Evolutionary conservation across 2,113 vertebrate species (phyloP).

Genomic region (Gobiocypris rarus): DNA sequence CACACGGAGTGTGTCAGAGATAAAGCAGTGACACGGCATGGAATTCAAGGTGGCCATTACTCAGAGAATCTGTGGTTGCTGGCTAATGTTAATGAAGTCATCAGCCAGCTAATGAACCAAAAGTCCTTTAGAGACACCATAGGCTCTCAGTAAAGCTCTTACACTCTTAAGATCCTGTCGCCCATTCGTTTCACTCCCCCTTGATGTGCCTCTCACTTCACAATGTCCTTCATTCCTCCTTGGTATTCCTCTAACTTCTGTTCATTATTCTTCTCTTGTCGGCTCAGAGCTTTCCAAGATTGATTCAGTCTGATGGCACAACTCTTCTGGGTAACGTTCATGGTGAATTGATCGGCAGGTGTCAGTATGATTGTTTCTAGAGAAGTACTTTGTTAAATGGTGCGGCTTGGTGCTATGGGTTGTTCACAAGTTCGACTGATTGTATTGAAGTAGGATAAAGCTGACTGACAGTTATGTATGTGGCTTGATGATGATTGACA

Average conservation of each 20-base stretch:
- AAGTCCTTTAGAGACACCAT: slow-evolving; percentile 39
- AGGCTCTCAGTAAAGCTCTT: not conserved
- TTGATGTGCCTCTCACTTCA: not conserved
- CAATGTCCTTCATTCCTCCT: slow-evolving; percentile 5
- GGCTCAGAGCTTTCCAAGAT: not conserved
- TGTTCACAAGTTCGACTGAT: not conserved
- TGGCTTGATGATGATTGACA: not conserved
- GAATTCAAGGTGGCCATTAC: not conserved
- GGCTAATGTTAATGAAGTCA: slow-evolving; percentile 47
- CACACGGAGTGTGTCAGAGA: not conserved
- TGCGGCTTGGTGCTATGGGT: not conserved
- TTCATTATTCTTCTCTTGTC: slow-evolving; percentile 6
- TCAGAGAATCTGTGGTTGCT: not conserved
- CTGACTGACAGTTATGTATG: not conserved
- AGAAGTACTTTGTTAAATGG: not conserved
- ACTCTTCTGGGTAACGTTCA: not conserved
- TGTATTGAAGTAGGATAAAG: not conserved
- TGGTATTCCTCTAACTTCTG: not conserved
- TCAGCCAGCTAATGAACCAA: slow-evolving; percentile 38
- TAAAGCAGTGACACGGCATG: not conserved
- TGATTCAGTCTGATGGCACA: not conserved
- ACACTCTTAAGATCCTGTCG: slow-evolving; percentile 28
- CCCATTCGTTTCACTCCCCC: not conserved
- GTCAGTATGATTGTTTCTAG: not conserved
- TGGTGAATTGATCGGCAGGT: slow-evolving; percentile 6